Conservation (phyloP, 2,797 vertebrate genomes). For the Scomberomorus guttatus region DNA sequence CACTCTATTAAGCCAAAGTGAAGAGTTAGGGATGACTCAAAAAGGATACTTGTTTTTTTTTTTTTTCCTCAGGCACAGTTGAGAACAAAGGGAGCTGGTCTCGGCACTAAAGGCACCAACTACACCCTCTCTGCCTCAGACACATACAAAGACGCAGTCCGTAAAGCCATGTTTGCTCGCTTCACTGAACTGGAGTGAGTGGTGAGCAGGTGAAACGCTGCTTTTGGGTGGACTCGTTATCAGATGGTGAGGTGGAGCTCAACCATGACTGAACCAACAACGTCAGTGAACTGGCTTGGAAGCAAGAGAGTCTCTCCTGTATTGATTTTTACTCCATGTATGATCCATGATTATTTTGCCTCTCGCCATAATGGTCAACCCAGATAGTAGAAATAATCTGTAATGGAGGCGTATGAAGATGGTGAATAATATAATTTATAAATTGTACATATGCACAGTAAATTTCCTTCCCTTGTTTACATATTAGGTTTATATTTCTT, state of each 20-base stretch:
- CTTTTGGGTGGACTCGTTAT: neutral
- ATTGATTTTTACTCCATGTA: constrained; percentile 15
- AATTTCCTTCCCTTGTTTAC: constrained; percentile 54
- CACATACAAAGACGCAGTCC: constrained; percentile 97
- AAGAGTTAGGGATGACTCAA: neutral
- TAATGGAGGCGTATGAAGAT: constrained; percentile 22
- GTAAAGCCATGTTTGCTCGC: constrained; percentile 99
- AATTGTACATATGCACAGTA: constrained; percentile 82
- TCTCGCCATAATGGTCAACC: constrained; percentile 23
- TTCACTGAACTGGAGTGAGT: constrained; percentile 96
- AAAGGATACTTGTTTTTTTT: neutral
- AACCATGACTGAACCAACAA: neutral
- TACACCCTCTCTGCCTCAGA: constrained; percentile 94
- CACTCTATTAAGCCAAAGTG: neutral
- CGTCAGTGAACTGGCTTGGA: neutral
- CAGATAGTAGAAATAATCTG: constrained; percentile 13
- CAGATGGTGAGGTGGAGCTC: neutral
- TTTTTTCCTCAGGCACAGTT: constrained; percentile 90
- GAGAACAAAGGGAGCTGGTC: constrained; percentile 94
- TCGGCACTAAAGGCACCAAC: constrained; percentile 96
- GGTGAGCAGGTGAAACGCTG: neutral
- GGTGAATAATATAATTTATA: constrained; percentile 76
- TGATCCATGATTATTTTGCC: constrained; percentile 32
- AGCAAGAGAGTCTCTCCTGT: neutral
- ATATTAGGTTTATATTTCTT: constrained; percentile 49